Base-by-base conservation (phyloP, 2,888 invertebrate species). In the Hyppa rectilinea region DNA sequence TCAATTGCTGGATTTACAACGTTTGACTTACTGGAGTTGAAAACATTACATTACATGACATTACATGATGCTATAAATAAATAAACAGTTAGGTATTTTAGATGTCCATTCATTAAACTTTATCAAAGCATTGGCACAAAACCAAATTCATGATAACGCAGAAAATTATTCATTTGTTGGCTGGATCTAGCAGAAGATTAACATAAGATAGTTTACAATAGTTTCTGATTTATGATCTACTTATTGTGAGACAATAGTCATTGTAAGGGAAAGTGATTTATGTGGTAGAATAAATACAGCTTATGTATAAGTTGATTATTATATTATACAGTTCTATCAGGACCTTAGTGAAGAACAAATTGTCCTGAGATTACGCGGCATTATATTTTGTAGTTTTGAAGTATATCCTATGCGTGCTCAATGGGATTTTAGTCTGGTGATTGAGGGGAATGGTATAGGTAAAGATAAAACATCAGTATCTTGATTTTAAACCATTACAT, bases 241-340 rank as follows among this genome's bases (percentile, higher is more conserved):
- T 52, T 71, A 63, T 59, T 75, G 58, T 61, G 20, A 20, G 71
- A n/a, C 34, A 71, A 50, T 36, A 14, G 58, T 34, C 78, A 59
- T 68, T 73, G 77, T 76, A 17, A 34, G 23, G 4, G 40, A 53
- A 68, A 59, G 23, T 76, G 69, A 73, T 73, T 76, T 59, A 73
- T 73, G 77, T 45, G 31, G 1, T 45, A 9, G 5, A 43, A 23
- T 67, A 52, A 52, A 67, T 76, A 52, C 26, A 34, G 29, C 40
- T 23, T 50, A 20, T 53, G 3, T 63, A n/a, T 63, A n/a, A n/a
- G 26, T 34, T 75, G 31, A 67, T 43, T 26, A 65, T n/a, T 26
- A 65, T n/a, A 45, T 4, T 49, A 6, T 14, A 26, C 5, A 6
- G 49, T 26, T 49, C 14, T 26, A 23, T 14, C 2, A 23, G 0